Evolutionary conservation across 2,113 vertebrate species (phyloP).

Genomic region (Chaenogobius annularis): DNA sequence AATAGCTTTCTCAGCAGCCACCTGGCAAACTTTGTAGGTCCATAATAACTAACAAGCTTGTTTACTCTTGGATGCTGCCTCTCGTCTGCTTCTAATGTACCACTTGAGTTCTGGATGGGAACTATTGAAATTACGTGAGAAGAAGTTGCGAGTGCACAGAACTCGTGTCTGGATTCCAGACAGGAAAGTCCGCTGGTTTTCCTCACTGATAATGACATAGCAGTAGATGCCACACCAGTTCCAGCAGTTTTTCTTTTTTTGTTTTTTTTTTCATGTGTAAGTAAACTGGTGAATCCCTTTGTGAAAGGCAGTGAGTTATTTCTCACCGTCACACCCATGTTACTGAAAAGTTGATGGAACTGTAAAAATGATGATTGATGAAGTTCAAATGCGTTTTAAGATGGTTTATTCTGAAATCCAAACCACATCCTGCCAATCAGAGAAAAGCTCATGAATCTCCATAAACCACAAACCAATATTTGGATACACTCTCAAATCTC

Average conservation of each 20-base stretch:
- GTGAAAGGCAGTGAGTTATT: background rate
- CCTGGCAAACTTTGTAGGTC: conserved; percentile 55
- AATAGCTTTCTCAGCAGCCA: conserved; percentile 38
- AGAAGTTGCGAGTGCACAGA: conserved; percentile 18
- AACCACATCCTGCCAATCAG: conserved; percentile 2
- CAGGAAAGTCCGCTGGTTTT: conserved; percentile 36
- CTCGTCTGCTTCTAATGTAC: conserved; percentile 72
- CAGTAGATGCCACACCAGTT: conserved; percentile 18
- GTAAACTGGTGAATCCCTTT: background rate
- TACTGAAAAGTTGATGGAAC: background rate
- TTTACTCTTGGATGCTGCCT: conserved; percentile 65
- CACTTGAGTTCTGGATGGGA: conserved; percentile 41
- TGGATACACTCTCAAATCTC: background rate
- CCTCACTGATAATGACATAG: conserved; percentile 42
- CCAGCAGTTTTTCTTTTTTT: background rate
- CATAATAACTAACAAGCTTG: conserved; percentile 56
- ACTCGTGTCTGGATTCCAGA: conserved; percentile 36
- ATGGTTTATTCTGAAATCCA: background rate
- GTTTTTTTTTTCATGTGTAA: background rate
- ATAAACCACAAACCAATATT: conserved; percentile 7
- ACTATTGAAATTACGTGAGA: conserved; percentile 31
- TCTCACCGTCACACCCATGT: background rate
- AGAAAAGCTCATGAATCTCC: conserved; percentile 5
- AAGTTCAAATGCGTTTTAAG: background rate
- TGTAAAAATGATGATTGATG: background rate